Conservation (phyloP, 1,140 invertebrate genomes). For the Caenorhabditis tropicalis region DNA sequence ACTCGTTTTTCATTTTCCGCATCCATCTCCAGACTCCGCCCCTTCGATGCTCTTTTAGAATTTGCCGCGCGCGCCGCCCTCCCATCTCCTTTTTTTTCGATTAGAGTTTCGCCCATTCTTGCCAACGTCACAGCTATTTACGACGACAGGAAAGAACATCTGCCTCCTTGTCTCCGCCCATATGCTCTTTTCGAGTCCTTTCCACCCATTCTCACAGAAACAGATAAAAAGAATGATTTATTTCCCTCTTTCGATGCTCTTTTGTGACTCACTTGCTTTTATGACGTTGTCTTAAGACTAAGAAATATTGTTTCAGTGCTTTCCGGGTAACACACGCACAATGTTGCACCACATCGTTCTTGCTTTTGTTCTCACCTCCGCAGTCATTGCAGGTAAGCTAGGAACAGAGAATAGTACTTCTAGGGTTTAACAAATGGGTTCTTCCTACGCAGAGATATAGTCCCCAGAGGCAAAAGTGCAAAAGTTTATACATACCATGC, state of each 20-base stretch:
- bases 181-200: neutral
- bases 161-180: neutral
- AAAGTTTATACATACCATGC: neutral
- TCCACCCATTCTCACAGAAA: neutral
- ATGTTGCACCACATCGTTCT: slow-evolving; percentile 37
- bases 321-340: slow-evolving; percentile 41
- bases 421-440: slow-evolving; percentile 1
- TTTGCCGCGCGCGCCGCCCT: neutral
- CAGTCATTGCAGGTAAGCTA: neutral
- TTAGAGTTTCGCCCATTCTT: slow-evolving; percentile 21
- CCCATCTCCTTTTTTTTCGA: slow-evolving; percentile 22
- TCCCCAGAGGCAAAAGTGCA: neutral
- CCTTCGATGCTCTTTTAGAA: slow-evolving; percentile 9
- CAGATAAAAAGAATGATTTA: no score
- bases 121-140: slow-evolving; percentile 37
- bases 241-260: neutral
- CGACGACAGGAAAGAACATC: slow-evolving; percentile 23
- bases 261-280: neutral
- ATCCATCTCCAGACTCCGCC: neutral
- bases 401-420: no score
- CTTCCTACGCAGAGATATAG: neutral
- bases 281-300: neutral
- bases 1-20: neutral
- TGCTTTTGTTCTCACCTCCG: neutral
- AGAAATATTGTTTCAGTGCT: neutral